These are phyloP conservation scores for Drosophila elegans DNA, from an alignment of 1,140 invertebrate species.

Conservation along the genomic window DNA sequence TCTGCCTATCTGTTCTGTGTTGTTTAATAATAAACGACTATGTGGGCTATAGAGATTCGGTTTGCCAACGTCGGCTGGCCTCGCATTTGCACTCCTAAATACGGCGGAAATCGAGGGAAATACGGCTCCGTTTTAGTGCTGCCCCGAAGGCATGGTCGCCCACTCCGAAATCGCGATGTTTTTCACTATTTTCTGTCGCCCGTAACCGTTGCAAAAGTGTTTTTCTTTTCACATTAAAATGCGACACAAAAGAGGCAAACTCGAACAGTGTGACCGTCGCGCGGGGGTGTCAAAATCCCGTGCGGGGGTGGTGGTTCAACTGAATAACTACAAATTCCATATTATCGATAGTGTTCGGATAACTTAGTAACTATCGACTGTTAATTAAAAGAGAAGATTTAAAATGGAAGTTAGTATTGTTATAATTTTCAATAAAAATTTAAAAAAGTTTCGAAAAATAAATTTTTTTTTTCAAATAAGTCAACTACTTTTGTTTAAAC, in stretches of 20 bases:
- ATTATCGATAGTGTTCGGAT: too few species aligned
- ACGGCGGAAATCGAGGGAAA: conserved; percentile 31
- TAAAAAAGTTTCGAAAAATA: too few species aligned
- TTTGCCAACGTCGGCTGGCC: conserved; percentile 58
- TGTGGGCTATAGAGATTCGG: conserved; percentile 15
- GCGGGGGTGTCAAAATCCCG: neutral
- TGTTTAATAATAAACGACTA: conserved; percentile 56
- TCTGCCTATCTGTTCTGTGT: conserved; percentile 40
- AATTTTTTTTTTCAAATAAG: too few species aligned
- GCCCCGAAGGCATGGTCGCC: conserved; percentile 40
- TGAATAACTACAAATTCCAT: too few species aligned
- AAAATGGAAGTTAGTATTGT: too few species aligned
- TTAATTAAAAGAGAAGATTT: too few species aligned
- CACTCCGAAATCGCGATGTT: conserved; percentile 33
- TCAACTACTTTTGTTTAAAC: too few species aligned
- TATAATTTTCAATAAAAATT: too few species aligned
- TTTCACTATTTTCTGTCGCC: conserved; percentile 32
- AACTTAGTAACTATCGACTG: too few species aligned
- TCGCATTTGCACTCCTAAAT: conserved; percentile 1
- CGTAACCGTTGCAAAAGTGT: conserved; percentile 52
- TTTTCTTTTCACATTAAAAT: conserved; percentile 62
- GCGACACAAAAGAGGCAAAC: conserved; percentile 64
- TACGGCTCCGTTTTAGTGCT: conserved; percentile 30
- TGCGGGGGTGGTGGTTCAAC: neutral
- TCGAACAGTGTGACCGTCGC: conserved; percentile 20